Conservation (phyloP, 2,888 invertebrate genomes). For the Smittia sp. region DNA sequence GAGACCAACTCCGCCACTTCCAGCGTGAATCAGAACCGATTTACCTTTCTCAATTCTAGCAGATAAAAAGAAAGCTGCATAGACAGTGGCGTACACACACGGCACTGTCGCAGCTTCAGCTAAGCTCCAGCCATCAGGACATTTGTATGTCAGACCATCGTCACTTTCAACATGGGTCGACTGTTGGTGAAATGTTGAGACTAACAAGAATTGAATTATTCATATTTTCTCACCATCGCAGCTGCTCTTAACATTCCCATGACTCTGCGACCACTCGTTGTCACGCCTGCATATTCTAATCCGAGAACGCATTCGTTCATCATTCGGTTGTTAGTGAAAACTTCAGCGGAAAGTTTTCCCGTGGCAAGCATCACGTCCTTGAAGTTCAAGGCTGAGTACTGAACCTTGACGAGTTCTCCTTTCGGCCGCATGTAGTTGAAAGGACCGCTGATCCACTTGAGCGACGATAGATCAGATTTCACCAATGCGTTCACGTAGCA, state of each 20-base stretch:
- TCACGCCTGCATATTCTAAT: conserved; percentile 65
- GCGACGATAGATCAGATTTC: conserved; percentile 80
- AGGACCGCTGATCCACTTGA: conserved; percentile 79
- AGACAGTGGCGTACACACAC: conserved; percentile 69
- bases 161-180: conserved; percentile 63
- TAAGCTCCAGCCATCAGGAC: conserved; percentile 70
- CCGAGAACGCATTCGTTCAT: conserved; percentile 67
- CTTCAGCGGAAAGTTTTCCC: conserved; percentile 81
- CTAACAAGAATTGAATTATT: too few relatives aligned
- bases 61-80: conserved; percentile 55
- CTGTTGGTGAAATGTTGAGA: too few relatives aligned
- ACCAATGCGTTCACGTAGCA: conserved; percentile 73
- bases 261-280: conserved; percentile 58
- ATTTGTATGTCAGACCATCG: conserved; percentile 61
- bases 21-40: conserved; percentile 58
- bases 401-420: conserved; percentile 56
- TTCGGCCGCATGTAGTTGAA: conserved; percentile 46
- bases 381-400: conserved; percentile 85
- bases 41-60: conserved; percentile 50
- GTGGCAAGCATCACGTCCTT: conserved; percentile 92
- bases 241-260: conserved; percentile 63
- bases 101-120: conserved; percentile 76
- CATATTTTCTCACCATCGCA: conserved; percentile 61
- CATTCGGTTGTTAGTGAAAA: conserved; percentile 65
- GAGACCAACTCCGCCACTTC: conserved; percentile 71